These are phyloP conservation scores for Syngnathus rostellatus DNA, from an alignment of 2,797 vertebrate genomes.

Conservation along the genomic window DNA sequence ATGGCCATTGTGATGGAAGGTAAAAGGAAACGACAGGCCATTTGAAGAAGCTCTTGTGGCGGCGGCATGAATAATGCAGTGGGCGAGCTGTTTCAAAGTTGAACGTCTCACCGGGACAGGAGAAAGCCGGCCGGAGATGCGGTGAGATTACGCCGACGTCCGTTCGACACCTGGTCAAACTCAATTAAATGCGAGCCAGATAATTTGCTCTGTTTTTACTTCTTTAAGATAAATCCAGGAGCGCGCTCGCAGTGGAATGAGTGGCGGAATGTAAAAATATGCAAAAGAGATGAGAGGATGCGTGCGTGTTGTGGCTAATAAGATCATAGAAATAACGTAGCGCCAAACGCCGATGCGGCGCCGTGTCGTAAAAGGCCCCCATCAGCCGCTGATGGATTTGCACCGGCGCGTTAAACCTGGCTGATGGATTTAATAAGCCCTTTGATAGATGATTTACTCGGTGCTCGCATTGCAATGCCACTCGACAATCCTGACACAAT, in stretches of 20 bases:
- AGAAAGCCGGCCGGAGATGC: conserved; percentile 49
- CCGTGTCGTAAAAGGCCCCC: neutral
- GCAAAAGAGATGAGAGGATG: conserved; percentile 43
- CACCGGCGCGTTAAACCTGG: conserved; percentile 11
- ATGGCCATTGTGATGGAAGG: conserved; percentile 74
- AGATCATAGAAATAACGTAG: neutral
- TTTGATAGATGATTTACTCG: conserved; percentile 39
- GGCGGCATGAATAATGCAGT: conserved; percentile 80
- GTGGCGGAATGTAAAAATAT: conserved; percentile 37
- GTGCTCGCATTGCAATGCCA: conserved; percentile 21
- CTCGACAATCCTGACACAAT: too few relatives aligned
- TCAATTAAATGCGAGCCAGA: conserved; percentile 62
- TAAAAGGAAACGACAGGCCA: conserved; percentile 80
- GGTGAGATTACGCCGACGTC: conserved; percentile 57
- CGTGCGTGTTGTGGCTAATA: conserved; percentile 42
- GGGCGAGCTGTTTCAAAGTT: conserved; percentile 71
- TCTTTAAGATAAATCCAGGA: conserved; percentile 36
- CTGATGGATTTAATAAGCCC: conserved; percentile 33
- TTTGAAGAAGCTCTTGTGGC: conserved; percentile 73
- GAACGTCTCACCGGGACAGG: conserved; percentile 63
- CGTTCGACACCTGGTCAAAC: conserved; percentile 59
- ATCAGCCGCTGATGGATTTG: conserved; percentile 2
- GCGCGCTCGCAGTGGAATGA: neutral
- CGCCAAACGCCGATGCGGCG: neutral
- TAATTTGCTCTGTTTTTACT: conserved; percentile 53